Percentiles rank a stretch among this genome's conserved stretches.
These are phyloP conservation scores for Aquatica leii DNA, from an alignment of 2,888 invertebrate species.

Conservation along the genomic window DNA sequence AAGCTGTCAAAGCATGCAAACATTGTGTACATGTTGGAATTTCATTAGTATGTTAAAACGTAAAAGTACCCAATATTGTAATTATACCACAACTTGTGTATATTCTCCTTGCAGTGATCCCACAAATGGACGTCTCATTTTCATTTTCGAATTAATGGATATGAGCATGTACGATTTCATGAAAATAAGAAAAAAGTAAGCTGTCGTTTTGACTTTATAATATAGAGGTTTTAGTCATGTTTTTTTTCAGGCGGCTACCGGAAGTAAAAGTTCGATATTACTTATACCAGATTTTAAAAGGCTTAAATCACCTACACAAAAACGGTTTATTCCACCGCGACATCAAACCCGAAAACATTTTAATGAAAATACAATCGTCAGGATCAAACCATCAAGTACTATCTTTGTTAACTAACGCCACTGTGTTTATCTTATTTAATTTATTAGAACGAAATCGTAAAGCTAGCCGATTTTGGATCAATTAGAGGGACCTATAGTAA, in stretches of 20 bases:
- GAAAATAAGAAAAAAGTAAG: constrained; percentile 62
- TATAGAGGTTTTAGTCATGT: constrained; percentile 5
- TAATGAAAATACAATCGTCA: constrained; percentile 63
- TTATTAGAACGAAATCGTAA: constrained; percentile 62
- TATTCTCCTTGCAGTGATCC: constrained; percentile 63
- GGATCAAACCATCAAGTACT: neutral
- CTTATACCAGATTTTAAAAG: constrained; percentile 69
- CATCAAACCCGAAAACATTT: constrained; percentile 76
- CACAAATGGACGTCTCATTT: constrained; percentile 65
- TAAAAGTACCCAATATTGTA: constrained; percentile 31
- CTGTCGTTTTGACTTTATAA: constrained; percentile 2
- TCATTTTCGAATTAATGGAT: constrained; percentile 75
- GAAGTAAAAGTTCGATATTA: constrained; percentile 66
- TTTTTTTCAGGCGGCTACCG: constrained; percentile 58
- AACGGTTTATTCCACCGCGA: constrained; percentile 73
- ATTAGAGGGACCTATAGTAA: constrained; percentile 67
- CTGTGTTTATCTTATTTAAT: neutral
- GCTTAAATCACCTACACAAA: constrained; percentile 69
- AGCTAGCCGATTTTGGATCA: constrained; percentile 72
- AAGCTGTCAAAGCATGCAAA: constrained; percentile 69
- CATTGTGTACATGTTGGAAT: constrained; percentile 69
- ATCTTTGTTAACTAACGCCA: neutral
- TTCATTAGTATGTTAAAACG: constrained; percentile 66
- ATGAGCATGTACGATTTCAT: constrained; percentile 74
- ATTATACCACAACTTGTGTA: constrained; percentile 26